phyloP scores from a whole-genome alignment of 2,888 invertebrate genomes.

The Pollenia amentaria region DNA sequence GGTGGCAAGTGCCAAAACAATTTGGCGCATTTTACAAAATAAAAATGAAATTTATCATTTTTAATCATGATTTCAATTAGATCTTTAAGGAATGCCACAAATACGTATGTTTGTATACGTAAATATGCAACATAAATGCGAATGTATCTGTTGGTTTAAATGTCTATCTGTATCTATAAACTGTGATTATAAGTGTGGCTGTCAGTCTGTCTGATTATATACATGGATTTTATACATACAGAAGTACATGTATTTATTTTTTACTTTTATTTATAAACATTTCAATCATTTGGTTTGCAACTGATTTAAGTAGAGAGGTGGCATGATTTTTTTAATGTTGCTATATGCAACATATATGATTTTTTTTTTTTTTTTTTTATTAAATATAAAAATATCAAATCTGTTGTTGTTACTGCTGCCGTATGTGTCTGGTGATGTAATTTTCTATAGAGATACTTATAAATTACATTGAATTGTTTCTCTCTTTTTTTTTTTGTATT shows the following conservation, averaged over 20 bases:
- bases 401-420: slow-evolving; percentile 14
- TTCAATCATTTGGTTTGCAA: slow-evolving; percentile 57
- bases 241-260: not conserved
- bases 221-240: not conserved
- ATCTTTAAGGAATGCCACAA: slow-evolving; percentile 72
- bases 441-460: slow-evolving; percentile 37
- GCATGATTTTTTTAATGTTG: not conserved
- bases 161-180: not conserved
- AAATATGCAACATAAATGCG: slow-evolving; percentile 18
- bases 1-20: slow-evolving; percentile 72
- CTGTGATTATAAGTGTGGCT: not conserved
- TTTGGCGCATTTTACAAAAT: slow-evolving; percentile 74
- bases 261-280: slow-evolving; percentile 53
- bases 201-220: not conserved
- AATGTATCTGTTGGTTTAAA: slow-evolving; percentile 31
- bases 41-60: slow-evolving; percentile 76
- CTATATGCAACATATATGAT: slow-evolving; percentile 22
- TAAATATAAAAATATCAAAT: slow-evolving; percentile 23
- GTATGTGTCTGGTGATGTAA: slow-evolving; percentile 44
- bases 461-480: slow-evolving; percentile 43
- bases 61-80: slow-evolving; percentile 76
- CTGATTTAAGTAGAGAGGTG: slow-evolving; percentile 47
- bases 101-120: slow-evolving; percentile 4
- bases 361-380: too few relatives aligned
- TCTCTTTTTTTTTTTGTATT: not conserved